A percentile compares a stretch with the other conserved stretches of the same genome.
These are phyloP conservation scores for Spermophilus dauricus DNA, from an alignment of 2,113 vertebrate genomes.

Conservation along the genomic window DNA sequence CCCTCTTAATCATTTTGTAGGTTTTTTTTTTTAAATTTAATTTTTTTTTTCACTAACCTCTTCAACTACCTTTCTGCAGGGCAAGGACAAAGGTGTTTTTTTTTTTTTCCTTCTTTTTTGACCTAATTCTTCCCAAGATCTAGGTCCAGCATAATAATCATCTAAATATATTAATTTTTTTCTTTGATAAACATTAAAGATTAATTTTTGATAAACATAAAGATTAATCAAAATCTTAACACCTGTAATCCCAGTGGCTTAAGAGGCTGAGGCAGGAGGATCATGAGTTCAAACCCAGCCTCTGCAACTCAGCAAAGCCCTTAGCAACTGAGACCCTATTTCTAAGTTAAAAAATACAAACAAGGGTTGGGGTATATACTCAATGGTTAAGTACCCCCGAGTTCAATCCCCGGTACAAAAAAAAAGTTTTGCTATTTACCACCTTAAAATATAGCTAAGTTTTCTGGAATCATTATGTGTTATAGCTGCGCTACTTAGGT, in stretches of 20 bases:
- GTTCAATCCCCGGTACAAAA: no score
- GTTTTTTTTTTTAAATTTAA: no score
- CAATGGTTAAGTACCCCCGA: no score
- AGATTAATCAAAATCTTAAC: neutral
- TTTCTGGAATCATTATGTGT: constrained; percentile 36
- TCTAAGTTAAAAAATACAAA: no score
- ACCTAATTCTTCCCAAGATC: neutral
- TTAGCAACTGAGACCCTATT: no score
- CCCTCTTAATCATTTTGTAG: neutral
- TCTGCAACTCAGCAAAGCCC: no score
- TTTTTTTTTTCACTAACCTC: neutral
- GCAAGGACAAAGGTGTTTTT: neutral
- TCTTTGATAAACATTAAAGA: constrained; percentile 18
- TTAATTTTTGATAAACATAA: no score
- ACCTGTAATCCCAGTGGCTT: no score
- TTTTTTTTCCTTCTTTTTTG: neutral
- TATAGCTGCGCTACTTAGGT: neutral
- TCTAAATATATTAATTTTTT: neutral
- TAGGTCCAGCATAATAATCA: neutral
- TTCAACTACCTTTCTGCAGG: neutral
- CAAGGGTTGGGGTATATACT: no score
- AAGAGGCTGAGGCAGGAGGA: no score
- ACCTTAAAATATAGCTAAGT: neutral
- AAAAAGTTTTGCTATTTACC: neutral
- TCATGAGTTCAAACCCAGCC: no score